Evolutionary conservation across 2,113 vertebrate species (phyloP), one percentile per base, ranked within the genome.

Genomic region (Nycticryphes semicollaris): DNA sequence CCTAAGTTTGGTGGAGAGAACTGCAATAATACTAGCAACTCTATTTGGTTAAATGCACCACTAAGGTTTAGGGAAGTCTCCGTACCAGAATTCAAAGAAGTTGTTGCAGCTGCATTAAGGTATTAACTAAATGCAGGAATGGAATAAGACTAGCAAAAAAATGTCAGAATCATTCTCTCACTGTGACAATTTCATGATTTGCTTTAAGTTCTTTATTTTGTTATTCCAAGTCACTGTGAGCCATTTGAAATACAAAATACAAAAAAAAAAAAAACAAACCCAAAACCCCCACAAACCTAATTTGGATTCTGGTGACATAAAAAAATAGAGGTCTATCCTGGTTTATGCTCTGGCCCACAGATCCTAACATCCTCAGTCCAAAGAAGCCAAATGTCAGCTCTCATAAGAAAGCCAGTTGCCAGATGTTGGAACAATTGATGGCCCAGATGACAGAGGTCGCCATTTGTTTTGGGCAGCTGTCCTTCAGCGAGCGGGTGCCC

Each of bases 391-490:
- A 95, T 95, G 94, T 77, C 91, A 89, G 86, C 68, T 94, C 76
- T 91, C 50, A 10, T 84, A 94, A 87, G 94, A 88, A 90, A 96
- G 68, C 79, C 72, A 81, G 68, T 74, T 86, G 93, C 96, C 96
- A 97, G 96, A 97, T 97, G 96, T 96, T 95, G 91, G 60, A 93
- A 94, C 94, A 95, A 97, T 97, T 94, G 93, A 97, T 97, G 91
- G 84, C 78, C 86, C 84, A 93, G 95, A 81, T 96, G 96, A 75
- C 96, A 97, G 94, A 92, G 96, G 95, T 97, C 89, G 63, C 92
- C 92, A 84, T 97, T 95, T 94, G 93, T 96, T 93, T 79, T 48
- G 76, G 91, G 94, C 95, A 94, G 89, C 92, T 95, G 94, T 92
- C 91, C 93, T 41, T 94, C 86, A 66, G 86, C 0, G 1, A 57